Evolutionary conservation across 2,797 vertebrate genomes (phyloP).

Genomic region (Cirrhinus molitorella): DNA sequence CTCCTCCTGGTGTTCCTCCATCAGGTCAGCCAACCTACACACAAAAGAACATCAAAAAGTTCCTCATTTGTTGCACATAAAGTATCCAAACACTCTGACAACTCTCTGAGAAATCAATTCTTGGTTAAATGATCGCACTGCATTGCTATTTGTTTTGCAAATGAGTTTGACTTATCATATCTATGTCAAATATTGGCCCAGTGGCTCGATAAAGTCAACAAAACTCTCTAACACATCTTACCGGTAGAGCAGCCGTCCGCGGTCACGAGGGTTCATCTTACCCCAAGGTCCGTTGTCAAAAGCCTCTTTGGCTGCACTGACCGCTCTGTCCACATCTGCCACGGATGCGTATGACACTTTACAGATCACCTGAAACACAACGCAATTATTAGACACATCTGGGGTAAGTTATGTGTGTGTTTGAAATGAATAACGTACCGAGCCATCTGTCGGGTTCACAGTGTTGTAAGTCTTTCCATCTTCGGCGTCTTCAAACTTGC

Average conservation of each 20-base stretch:
- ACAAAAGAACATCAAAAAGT: not conserved
- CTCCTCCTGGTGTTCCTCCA: constrained; percentile 91
- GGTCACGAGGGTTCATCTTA: constrained; percentile 92
- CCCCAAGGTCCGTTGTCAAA: constrained; percentile 92
- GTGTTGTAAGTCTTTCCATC: constrained; percentile 86
- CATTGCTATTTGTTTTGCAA: not conserved
- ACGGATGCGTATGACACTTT: constrained; percentile 89
- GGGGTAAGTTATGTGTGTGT: not conserved
- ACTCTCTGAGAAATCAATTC: not conserved
- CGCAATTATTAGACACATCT: not conserved
- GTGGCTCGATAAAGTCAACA: not conserved
- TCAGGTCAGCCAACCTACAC: constrained; percentile 86
- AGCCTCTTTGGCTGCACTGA: constrained; percentile 92
- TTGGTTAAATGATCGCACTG: not conserved
- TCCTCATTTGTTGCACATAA: not conserved
- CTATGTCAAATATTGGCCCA: not conserved
- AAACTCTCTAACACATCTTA: constrained; percentile 59
- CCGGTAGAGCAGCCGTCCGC: constrained; percentile 90
- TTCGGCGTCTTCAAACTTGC: constrained; percentile 87
- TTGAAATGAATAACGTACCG: constrained; percentile 80
- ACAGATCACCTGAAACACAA: constrained; percentile 84
- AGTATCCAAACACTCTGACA: not conserved
- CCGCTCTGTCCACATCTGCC: constrained; percentile 91
- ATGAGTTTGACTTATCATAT: not conserved
- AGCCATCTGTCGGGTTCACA: constrained; percentile 91